phyloP scores from a whole-genome alignment of 1,140 invertebrate species.

The Drosophila nasuta region DNA sequence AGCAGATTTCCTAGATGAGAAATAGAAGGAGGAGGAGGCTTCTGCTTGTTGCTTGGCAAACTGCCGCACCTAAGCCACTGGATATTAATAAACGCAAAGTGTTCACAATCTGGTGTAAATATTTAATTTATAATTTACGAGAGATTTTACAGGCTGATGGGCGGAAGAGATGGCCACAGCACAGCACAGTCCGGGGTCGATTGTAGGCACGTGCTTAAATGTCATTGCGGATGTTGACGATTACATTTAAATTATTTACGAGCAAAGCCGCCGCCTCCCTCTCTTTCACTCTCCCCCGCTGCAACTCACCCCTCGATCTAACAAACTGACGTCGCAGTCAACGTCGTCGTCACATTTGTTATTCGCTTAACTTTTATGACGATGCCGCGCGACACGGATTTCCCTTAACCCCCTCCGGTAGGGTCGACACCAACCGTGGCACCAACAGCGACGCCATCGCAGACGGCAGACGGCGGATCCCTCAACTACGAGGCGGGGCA shows the following conservation, averaged over 20 bases:
- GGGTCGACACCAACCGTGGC: not conserved
- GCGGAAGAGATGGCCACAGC: not conserved
- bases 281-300: not conserved
- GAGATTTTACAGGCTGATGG: constrained; percentile 51
- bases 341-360: constrained; percentile 66
- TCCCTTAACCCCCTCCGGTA: constrained; percentile 36
- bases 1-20: constrained; percentile 1
- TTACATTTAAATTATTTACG: constrained; percentile 81
- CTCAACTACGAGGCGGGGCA: constrained; percentile 28
- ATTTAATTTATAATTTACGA: constrained; percentile 80
- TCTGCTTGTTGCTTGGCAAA: constrained; percentile 41
- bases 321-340: constrained; percentile 22
- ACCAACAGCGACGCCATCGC: not conserved
- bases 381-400: constrained; percentile 64
- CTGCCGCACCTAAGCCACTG: constrained; percentile 64
- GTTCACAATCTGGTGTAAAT: constrained; percentile 74
- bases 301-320: not conserved
- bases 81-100: constrained; percentile 73
- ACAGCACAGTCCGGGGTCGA: constrained; percentile 25
- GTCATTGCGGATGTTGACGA: constrained; percentile 77
- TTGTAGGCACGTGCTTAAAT: constrained; percentile 71
- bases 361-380: constrained; percentile 78
- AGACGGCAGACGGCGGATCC: not conserved
- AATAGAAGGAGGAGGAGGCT: not conserved
- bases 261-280: constrained; percentile 28